phyloP scores from a whole-genome alignment of 2,797 vertebrate species.

The Podarcis siculus region DNA sequence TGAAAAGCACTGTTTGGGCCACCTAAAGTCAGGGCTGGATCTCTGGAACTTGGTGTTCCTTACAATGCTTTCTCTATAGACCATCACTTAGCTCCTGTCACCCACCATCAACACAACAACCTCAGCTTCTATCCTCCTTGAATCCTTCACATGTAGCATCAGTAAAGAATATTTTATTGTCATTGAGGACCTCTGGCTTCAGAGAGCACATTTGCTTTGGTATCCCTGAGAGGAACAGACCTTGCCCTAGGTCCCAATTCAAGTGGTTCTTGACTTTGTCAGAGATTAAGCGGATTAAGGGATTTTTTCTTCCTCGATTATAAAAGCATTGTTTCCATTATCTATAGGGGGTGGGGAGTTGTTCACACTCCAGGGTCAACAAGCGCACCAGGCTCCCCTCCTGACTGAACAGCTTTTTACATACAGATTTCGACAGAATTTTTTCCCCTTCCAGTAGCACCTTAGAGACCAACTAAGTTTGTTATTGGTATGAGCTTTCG shows the following conservation, averaged over 20 bases:
- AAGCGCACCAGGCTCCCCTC: slow-evolving; percentile 1
- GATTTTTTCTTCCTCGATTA: slow-evolving; percentile 8
- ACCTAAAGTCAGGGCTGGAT: not conserved
- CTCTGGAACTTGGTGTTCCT: not conserved
- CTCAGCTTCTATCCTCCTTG: not conserved
- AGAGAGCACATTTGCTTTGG: not conserved
- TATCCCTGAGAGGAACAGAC: not conserved
- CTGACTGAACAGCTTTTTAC: not conserved
- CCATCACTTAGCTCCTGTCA: not conserved
- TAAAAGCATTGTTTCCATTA: slow-evolving; percentile 33
- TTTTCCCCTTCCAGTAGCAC: too few relatives aligned
- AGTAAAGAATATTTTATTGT: not conserved
- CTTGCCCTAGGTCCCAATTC: slow-evolving; percentile 17
- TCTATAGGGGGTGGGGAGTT: not conserved
- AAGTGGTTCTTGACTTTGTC: slow-evolving; percentile 19
- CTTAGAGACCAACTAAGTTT: too few relatives aligned
- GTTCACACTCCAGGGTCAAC: slow-evolving; percentile 1
- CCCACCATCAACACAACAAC: not conserved
- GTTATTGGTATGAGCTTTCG: too few relatives aligned
- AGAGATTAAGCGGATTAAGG: slow-evolving; percentile 25
- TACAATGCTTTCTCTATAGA: not conserved
- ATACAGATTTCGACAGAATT: too few relatives aligned
- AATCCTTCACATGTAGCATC: not conserved
- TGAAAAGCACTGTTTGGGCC: not conserved
- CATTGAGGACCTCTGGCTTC: not conserved